Percentiles rank a stretch among this genome's conserved stretches.
phyloP scores from a whole-genome alignment of 2,888 invertebrate genomes.

The Drosophila mercatorum region DNA sequence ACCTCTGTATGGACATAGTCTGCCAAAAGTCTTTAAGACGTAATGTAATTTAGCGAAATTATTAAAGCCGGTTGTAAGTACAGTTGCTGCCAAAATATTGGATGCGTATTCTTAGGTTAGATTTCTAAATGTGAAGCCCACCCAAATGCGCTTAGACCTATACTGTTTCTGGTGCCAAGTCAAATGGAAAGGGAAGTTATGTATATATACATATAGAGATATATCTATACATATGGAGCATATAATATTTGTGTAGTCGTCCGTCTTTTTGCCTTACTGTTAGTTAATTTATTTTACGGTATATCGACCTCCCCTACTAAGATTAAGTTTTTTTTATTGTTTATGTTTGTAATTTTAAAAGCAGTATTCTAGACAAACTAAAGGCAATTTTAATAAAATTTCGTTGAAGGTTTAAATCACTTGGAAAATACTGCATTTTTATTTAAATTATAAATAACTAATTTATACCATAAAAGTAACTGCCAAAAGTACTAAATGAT shows the following conservation, averaged over 20 bases:
- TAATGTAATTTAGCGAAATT: constrained; percentile 27
- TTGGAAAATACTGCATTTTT: no score
- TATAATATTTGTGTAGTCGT: constrained; percentile 22
- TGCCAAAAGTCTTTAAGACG: constrained; percentile 68
- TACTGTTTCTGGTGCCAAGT: constrained; percentile 63
- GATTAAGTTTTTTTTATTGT: constrained; percentile 53
- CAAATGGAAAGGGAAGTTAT: constrained; percentile 21
- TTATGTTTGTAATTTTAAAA: constrained; percentile 54
- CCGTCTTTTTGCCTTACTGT: constrained; percentile 20
- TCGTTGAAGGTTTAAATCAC: constrained; percentile 20
- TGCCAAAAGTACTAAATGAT: neutral
- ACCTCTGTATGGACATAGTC: constrained; percentile 94
- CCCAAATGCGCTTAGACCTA: constrained; percentile 67
- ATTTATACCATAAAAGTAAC: neutral
- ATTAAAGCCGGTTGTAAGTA: constrained; percentile 12
- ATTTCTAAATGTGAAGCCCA: constrained; percentile 52
- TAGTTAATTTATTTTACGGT: constrained; percentile 67
- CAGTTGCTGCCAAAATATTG: constrained; percentile 5
- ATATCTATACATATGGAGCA: neutral
- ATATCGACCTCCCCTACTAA: constrained; percentile 50
- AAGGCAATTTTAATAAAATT: constrained; percentile 44
- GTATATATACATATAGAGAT: neutral
- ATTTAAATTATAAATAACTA: neutral
- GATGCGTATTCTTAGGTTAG: constrained; percentile 14
- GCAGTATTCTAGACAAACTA: constrained; percentile 73